Evolutionary conservation across 2,113 vertebrate species (phyloP).

Genomic region (Sylvia atricapilla): DNA sequence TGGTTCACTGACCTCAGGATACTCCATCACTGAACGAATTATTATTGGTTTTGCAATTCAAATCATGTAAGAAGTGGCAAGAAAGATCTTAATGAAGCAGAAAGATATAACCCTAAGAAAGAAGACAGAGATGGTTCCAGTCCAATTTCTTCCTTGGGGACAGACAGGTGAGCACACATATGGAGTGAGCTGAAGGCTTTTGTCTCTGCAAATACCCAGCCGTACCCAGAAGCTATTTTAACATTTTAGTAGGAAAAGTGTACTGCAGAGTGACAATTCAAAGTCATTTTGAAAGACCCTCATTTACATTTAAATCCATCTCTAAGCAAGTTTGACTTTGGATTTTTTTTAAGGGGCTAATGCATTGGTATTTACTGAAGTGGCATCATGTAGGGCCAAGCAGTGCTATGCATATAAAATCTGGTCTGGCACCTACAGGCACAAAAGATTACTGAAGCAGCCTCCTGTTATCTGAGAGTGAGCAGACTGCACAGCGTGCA

Average conservation of each 20-base stretch:
- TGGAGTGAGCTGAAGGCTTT: background rate
- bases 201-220: background rate
- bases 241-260: background rate
- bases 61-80: background rate
- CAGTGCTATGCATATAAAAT: background rate
- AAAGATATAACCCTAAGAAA: background rate
- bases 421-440: background rate
- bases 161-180: background rate
- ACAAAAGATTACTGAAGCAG: background rate
- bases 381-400: background rate
- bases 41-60: background rate
- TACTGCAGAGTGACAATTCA: background rate
- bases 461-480: background rate
- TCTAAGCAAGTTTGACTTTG: background rate
- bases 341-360: background rate
- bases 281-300: background rate
- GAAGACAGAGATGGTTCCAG: background rate
- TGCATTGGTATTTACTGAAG: background rate
- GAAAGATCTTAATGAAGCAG: background rate
- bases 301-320: background rate
- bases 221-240: background rate
- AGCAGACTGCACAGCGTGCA: background rate
- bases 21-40: background rate
- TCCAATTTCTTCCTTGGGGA: background rate
- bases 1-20: background rate